phyloP scores from a whole-genome alignment of 2,797 vertebrate species.

The Artibeus lituratus region DNA sequence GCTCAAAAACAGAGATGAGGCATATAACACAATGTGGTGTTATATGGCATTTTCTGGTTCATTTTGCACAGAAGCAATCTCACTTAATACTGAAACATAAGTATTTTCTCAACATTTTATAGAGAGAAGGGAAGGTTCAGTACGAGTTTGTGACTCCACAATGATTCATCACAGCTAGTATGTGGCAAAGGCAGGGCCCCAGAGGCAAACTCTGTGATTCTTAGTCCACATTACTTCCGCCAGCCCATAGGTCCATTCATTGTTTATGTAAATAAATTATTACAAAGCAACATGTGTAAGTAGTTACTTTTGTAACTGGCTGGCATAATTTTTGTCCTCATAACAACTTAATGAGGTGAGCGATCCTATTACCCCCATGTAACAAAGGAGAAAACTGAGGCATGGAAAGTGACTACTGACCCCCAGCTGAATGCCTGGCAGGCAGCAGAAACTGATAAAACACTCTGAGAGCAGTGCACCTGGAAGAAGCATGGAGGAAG shows the following conservation, averaged over 20 bases:
- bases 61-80: neutral
- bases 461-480: slow-evolving; percentile 5
- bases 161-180: neutral
- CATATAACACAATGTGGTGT: neutral
- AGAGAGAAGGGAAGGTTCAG: neutral
- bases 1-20: neutral
- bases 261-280: neutral
- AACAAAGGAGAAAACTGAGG: neutral
- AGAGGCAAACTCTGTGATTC: neutral
- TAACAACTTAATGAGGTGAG: neutral
- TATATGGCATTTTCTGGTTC: neutral
- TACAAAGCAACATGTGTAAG: neutral
- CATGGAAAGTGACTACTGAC: neutral
- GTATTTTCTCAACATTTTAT: neutral
- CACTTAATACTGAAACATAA: neutral
- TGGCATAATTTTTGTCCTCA: neutral
- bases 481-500: slow-evolving; percentile 33
- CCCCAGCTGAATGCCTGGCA: neutral
- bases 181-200: neutral
- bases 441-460: neutral
- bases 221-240: neutral
- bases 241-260: neutral
- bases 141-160: neutral
- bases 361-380: neutral
- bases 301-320: neutral